Base-by-base conservation (phyloP, 2,113 vertebrate species). In the Stegastes partitus region DNA sequence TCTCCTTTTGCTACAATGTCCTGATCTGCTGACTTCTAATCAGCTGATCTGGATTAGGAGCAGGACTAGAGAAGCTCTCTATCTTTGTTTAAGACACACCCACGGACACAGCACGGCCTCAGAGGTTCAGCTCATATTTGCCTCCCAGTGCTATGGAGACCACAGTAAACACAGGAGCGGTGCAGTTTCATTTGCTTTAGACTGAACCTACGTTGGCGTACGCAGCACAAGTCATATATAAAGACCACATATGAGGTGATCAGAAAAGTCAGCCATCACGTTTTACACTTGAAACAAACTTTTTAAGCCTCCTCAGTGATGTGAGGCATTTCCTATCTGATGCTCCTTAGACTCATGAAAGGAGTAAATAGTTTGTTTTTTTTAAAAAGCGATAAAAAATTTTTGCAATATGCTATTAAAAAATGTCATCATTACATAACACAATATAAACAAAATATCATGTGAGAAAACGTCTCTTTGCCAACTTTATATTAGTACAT, bases 21-120 rank as follows among this genome's bases (percentile, higher is more conserved):
- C 68, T 63, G 42, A 71, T 66, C 79, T 80, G 51, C 71, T 79
- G 79, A 84, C 67, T 72, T 76, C 31, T 71, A 66, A 84, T 82
- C 87, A 83, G 81, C 67, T 85, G 87, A 87, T 63, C 56, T 58
- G 74, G 85, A 87, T 88, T 63, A 87, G 55, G 47, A 74, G 34
- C 79, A 69, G 50, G 72, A 77, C 62, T 76, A 77, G 28, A 71
- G 39, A 61, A 53, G 57, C 28, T 61, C 64, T 22, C 23, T 70
- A 16, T 70, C 42, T 86, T 71, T 70, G 58, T 82, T 77, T 63
- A 42, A 79, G 50, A 72, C 42, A 78, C 73, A 21, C 81, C 26
- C 66, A 2, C 26, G 42, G 51, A 72, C 25, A 69, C 53, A 49
- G 28, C 26, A 37, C 54, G 42, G 7, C 11, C 23, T 74, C 16